phyloP scores from a whole-genome alignment of 2,888 invertebrate species.

The Ferrisia virgata region DNA sequence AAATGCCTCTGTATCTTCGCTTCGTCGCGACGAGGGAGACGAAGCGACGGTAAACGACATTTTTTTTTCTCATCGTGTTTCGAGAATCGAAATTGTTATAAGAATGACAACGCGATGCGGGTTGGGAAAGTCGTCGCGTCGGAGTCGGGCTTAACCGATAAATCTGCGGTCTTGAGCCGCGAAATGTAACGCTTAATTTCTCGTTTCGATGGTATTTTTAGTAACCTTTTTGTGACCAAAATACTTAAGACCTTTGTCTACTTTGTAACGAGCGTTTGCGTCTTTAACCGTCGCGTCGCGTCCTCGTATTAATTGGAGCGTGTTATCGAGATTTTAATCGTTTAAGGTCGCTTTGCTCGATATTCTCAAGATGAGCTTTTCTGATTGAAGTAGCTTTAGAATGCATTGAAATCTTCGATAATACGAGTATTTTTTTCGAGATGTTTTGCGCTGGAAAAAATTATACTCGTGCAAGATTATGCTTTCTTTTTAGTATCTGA shows the following conservation, averaged over 20 bases:
- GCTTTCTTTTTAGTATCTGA: too few relatives aligned
- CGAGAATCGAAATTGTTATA: neutral
- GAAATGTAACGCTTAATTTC: neutral
- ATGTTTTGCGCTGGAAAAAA: too few relatives aligned
- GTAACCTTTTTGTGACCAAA: neutral
- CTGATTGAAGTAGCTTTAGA: too few relatives aligned
- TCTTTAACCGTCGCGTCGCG: too few relatives aligned
- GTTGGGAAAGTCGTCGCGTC: neutral
- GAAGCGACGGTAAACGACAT: neutral
- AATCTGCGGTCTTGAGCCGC: neutral
- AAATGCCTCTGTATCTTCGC: neutral
- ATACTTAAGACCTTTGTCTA: neutral
- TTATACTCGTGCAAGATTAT: too few relatives aligned
- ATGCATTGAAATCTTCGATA: too few relatives aligned
- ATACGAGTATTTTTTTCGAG: too few relatives aligned
- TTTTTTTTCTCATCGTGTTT: neutral
- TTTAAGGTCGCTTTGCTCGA: neutral
- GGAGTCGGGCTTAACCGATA: neutral
- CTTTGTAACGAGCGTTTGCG: neutral
- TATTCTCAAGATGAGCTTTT: too few relatives aligned
- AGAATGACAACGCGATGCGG: neutral
- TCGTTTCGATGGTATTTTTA: constrained; percentile 2
- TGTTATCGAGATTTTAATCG: neutral
- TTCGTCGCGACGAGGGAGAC: too few relatives aligned
- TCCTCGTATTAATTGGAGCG: neutral